Conservation (phyloP, 2,888 invertebrate genomes). For the Parnassius orleans region DNA sequence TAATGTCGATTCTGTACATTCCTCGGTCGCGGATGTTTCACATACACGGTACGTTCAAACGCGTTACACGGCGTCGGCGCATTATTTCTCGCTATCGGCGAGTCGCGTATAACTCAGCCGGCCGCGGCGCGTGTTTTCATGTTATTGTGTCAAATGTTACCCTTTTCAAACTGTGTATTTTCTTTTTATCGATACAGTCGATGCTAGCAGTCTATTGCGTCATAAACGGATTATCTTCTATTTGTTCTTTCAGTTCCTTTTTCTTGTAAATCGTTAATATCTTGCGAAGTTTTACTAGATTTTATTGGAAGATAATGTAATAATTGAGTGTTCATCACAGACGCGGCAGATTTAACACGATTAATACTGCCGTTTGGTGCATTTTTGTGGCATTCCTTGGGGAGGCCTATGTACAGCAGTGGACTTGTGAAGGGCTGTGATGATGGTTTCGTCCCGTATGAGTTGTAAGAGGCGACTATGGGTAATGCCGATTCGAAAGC, state of each 20-base stretch:
- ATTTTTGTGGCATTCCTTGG: too few species aligned
- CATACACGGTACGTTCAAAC: slow-evolving; percentile 36
- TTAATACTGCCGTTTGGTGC: too few species aligned
- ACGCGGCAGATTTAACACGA: too few species aligned
- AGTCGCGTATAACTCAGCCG: slow-evolving; percentile 51
- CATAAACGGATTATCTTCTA: slow-evolving; percentile 6
- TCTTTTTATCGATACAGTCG: slow-evolving; percentile 15
- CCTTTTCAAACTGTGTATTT: slow-evolving; percentile 19
- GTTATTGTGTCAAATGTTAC: slow-evolving; percentile 34
- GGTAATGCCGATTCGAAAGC: too few species aligned
- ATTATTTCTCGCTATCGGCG: slow-evolving; percentile 63
- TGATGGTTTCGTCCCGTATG: too few species aligned
- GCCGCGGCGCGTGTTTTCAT: slow-evolving; percentile 31
- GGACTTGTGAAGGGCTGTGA: too few species aligned
- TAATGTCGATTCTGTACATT: slow-evolving; percentile 11
- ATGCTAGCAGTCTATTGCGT: slow-evolving; percentile 3
- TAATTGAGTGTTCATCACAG: too few species aligned
- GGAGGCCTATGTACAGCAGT: too few species aligned
- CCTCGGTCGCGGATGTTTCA: slow-evolving; percentile 25
- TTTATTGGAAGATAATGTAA: too few species aligned
- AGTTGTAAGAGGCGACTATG: too few species aligned
- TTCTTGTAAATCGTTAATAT: background rate
- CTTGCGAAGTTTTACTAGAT: too few species aligned
- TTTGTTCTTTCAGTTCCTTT: background rate
- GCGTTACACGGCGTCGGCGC: slow-evolving; percentile 38